phyloP scores from a whole-genome alignment of 1,140 invertebrate species.

The Euglossa dilemma region DNA sequence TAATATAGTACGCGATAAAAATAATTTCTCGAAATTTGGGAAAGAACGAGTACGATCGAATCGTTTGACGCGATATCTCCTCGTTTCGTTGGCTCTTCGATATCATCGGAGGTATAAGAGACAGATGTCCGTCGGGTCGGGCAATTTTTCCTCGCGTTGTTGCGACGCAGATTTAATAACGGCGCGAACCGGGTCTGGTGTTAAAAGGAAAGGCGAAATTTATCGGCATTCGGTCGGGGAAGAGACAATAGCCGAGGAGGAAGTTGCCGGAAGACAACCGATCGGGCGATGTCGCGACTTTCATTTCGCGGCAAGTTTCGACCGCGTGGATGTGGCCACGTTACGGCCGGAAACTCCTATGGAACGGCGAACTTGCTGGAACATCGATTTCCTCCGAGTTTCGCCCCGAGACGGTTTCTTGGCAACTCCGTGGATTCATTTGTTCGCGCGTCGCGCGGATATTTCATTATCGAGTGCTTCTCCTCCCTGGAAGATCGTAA shows the following conservation, averaged over 20 bases:
- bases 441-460: constrained; percentile 1
- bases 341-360: neutral
- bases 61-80: too few species aligned
- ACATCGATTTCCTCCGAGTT: constrained; percentile 1
- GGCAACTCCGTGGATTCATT: constrained; percentile 26
- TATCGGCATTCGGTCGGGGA: neutral
- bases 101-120: too few species aligned
- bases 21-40: neutral
- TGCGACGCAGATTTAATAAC: too few species aligned
- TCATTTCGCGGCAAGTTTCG: constrained; percentile 1
- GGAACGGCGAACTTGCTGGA: neutral
- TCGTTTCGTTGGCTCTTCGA: too few species aligned
- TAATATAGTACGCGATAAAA: neutral
- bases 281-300: neutral
- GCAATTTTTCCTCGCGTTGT: too few species aligned
- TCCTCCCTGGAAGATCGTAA: neutral
- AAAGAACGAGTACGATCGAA: too few species aligned
- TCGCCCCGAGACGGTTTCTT: neutral
- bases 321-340: neutral
- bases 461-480: constrained; percentile 39
- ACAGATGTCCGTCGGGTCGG: too few species aligned
- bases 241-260: neutral
- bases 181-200: too few species aligned
- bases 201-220: neutral
- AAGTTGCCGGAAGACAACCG: neutral